phyloP scores from a whole-genome alignment of 2,888 invertebrate genomes.

The Drosophila atroscutellata region DNA sequence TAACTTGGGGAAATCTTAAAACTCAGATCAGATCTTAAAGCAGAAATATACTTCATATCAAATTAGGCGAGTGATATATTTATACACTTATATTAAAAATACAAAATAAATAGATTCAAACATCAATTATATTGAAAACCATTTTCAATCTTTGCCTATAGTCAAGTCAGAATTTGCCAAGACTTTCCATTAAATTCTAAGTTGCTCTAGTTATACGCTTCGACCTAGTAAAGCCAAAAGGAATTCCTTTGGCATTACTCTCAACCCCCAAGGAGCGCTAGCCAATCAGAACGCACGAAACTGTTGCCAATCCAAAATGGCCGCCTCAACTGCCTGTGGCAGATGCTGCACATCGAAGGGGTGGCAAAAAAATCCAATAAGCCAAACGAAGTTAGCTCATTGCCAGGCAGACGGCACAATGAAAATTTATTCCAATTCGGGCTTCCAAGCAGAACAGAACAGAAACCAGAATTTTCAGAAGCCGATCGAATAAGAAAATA shows the following conservation, averaged over 20 bases:
- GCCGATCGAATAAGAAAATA: conserved; percentile 17
- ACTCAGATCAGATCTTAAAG: background rate
- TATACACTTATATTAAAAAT: background rate
- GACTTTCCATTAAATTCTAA: background rate
- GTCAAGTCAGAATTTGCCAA: background rate
- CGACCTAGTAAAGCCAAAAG: background rate
- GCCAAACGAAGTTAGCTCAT: conserved; percentile 29
- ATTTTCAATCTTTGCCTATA: background rate
- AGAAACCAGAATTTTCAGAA: conserved; percentile 32
- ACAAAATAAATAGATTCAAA: background rate
- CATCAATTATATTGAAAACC: background rate
- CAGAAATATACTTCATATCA: background rate
- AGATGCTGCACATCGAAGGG: conserved; percentile 48
- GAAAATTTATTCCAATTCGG: conserved; percentile 63
- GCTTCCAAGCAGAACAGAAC: conserved; percentile 75
- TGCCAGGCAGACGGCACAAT: conserved; percentile 33
- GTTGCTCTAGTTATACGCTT: background rate
- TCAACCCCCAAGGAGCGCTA: conserved; percentile 1
- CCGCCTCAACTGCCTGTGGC: conserved; percentile 37
- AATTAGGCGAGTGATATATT: background rate
- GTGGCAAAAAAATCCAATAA: conserved; percentile 69
- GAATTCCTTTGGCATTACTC: background rate
- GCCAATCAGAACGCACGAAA: conserved; percentile 67
- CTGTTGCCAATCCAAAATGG: conserved; percentile 82
- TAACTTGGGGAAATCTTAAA: background rate